phyloP scores from a whole-genome alignment of 2,113 vertebrate genomes.

The Pygathrix nemaeus region DNA sequence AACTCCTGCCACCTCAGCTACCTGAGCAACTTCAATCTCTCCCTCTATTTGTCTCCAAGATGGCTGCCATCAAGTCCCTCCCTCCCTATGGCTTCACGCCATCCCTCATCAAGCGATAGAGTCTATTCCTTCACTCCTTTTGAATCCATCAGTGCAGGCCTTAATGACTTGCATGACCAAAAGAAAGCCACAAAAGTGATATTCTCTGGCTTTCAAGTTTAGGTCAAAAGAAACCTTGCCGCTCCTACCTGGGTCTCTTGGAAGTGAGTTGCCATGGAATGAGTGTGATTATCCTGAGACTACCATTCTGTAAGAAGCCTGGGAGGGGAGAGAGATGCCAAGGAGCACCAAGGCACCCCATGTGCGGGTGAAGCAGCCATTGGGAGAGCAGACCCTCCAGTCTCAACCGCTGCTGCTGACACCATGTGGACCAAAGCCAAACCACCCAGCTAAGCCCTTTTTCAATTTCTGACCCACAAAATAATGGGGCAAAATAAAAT shows the following conservation, averaged over 20 bases:
- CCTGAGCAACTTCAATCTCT: neutral
- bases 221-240: slow-evolving; percentile 15
- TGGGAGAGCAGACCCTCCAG: neutral
- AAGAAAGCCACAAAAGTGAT: neutral
- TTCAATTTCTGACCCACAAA: neutral
- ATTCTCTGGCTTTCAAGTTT: slow-evolving; percentile 23
- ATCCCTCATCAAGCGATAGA: neutral
- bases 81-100: neutral
- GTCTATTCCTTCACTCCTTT: neutral
- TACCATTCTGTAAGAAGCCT: neutral
- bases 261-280: neutral
- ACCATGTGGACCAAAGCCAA: neutral
- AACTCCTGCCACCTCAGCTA: neutral
- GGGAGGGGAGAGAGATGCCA: neutral
- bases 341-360: neutral
- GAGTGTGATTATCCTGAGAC: neutral
- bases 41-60: neutral
- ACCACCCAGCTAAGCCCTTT: neutral
- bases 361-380: neutral
- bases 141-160: neutral
- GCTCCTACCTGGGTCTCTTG: neutral
- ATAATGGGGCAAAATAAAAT: neutral
- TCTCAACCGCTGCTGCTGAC: neutral
- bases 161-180: neutral
- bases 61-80: neutral